Base-by-base conservation (phyloP, 2,888 invertebrate species). In the Psylliodes chrysocephalus region DNA sequence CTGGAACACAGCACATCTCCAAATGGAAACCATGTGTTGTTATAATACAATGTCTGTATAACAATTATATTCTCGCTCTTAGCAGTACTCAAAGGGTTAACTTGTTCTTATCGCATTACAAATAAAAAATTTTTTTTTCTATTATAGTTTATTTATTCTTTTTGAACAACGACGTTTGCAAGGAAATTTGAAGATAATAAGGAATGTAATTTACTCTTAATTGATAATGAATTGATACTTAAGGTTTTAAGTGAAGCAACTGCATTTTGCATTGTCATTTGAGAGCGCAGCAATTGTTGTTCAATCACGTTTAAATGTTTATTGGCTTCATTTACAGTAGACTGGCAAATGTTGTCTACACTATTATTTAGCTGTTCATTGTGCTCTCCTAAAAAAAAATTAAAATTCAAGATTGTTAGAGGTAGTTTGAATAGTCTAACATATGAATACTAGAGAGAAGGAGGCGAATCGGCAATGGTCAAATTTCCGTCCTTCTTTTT, bases 201-300 rank as follows among this genome's bases (percentile, higher is more conserved):
- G 22, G 77, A 78, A 64, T 79, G 76, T 25, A 82, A 64, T 66
- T 79, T 81, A 61, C 77, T 79, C 65, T 79, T 79, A 28, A 82
- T 70, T 28, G 71, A 66, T 38, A 75, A 64, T 3, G 81, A 79
- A 68, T 79, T 80, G 5, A 75, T 63, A 63, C 78, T 78, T 14
- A 82, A 68, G 7, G 75, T 66, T 65, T 78, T 77, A 28, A 82
- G 64, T 1, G 81, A 77, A 15, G 78, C 76, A 8, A 81, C 78
- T 6, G 82, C 80, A 54, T 73, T 75, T 69, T 82, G 82, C 49
- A 82, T 60, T 5, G 79, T 81, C 17, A 81, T 60, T 71, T 82
- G 82, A 10, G 82, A 82, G 61, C 77, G 76, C 53, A 82, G 67
- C 38, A 82, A 69, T 46, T 82, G 78, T 54, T 80, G 79, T 59